Base-by-base conservation (phyloP, 1,140 invertebrate species). In the Subanguina moxae region DNA sequence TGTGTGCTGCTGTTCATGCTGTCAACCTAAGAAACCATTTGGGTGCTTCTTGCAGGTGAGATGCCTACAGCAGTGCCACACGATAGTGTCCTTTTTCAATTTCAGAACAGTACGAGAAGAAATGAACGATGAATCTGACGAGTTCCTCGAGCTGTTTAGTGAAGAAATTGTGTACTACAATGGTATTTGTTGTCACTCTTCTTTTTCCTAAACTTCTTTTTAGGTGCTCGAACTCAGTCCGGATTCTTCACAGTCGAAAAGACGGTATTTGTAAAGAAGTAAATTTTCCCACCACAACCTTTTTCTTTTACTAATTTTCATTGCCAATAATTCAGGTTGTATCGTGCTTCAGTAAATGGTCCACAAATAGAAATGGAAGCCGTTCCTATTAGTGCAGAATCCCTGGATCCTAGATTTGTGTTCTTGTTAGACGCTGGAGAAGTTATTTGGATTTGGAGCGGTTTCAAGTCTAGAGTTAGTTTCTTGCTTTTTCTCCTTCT, bases 241-340 rank as follows among this genome's bases (percentile, higher is more conserved):
- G 95, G 96, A 0, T 98, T 99, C 86, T 98, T 89, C 82, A 96
- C 93, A 0, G 91, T 97, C 23, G 94, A 98, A 85, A 92, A 96
- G 83, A 88, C 89, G 80, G 23, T 30, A n/a, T 79, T 77, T 58
- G 38, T 66, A 9, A 80, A 68, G 17, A 23, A 58, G 72, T 77
- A 38, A 38, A 38, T 38, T 38, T 38, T n/a, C n/a, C n/a, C n/a
- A n/a, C n/a, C n/a, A 21, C 28, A 64, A 25, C 42, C 43, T 62
- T 69, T 3, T 19, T 38, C 15, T 21, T 27, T 23, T 56, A 5
- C 28, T 56, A 56, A 56, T 56, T 19, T 43, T 46, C 23, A 15
- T 48, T 13, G 21, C 32, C 32, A 38, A 38, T 70, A 25, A 65
- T 89, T 87, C 23, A 87, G 92, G 38, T 83, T 97, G 62, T 98